phyloP scores from a whole-genome alignment of 2,797 vertebrate genomes.

The Scolopax rusticola region DNA sequence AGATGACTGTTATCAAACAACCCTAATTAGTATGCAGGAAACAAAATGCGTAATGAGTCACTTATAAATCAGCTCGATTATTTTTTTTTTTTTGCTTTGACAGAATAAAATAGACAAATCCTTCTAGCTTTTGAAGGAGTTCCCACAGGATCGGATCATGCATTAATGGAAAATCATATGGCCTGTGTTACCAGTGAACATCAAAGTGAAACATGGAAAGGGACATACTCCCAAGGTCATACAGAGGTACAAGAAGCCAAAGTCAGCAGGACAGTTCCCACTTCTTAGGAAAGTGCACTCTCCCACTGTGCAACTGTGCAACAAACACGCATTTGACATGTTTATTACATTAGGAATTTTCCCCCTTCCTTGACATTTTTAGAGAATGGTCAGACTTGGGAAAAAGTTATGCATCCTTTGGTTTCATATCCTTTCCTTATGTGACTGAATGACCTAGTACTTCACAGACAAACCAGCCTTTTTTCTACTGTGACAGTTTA shows the following conservation, averaged over 20 bases:
- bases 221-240: background rate
- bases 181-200: background rate
- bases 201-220: background rate
- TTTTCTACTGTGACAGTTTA: background rate
- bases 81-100: background rate
- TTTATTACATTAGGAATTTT: background rate
- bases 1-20: conserved; percentile 17
- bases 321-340: background rate
- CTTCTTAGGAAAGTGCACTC: background rate
- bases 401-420: background rate
- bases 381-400: background rate
- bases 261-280: background rate
- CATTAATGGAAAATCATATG: background rate
- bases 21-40: conserved; percentile 10
- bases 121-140: background rate
- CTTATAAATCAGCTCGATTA: conserved; percentile 19
- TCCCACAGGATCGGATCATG: background rate
- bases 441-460: background rate
- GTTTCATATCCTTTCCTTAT: background rate
- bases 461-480: background rate
- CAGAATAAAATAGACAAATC: background rate
- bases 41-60: background rate
- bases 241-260: background rate
- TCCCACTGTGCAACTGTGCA: background rate
- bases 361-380: background rate